Conservation (phyloP, 2,888 invertebrate species). For the Andrena haemorrhoa region DNA sequence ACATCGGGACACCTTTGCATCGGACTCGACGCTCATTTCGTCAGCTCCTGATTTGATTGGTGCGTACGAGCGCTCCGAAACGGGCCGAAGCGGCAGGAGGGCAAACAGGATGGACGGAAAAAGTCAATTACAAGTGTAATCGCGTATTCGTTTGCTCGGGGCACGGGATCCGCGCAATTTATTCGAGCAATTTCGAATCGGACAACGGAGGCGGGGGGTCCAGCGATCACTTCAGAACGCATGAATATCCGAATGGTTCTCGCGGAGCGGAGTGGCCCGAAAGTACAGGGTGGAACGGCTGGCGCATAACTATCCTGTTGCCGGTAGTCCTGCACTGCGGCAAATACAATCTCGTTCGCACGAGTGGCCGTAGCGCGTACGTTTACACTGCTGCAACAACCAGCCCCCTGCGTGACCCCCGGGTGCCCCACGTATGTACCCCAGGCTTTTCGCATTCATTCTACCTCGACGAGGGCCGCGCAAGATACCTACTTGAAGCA, state of each 20-base stretch:
- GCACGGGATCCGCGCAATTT: slow-evolving; percentile 34
- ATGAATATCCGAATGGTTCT: slow-evolving; percentile 46
- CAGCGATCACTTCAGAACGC: slow-evolving; percentile 39
- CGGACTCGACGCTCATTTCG: background rate
- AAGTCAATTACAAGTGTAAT: slow-evolving; percentile 40
- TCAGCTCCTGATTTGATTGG: background rate
- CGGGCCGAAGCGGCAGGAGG: background rate
- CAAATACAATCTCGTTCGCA: slow-evolving; percentile 69
- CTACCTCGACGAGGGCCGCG: background rate
- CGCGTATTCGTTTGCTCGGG: slow-evolving; percentile 20
- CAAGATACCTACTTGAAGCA: slow-evolving; percentile 10
- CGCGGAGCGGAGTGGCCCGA: slow-evolving; percentile 43
- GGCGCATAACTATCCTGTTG: slow-evolving; percentile 50
- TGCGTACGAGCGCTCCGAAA: too few species aligned
- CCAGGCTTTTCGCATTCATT: slow-evolving; percentile 19
- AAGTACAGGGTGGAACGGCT: slow-evolving; percentile 39
- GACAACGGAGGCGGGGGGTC: slow-evolving; percentile 24
- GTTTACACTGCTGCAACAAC: slow-evolving; percentile 37
- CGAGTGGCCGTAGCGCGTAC: slow-evolving; percentile 41
- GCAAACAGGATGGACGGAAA: slow-evolving; percentile 7
- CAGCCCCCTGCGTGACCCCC: background rate
- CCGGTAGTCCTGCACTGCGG: slow-evolving; percentile 72
- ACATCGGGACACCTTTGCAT: background rate
- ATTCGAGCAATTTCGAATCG: slow-evolving; percentile 55
- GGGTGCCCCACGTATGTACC: background rate